These are phyloP conservation scores for Dipodomys ordii DNA, from an alignment of 2,113 vertebrate genomes.

Conservation along the genomic window DNA sequence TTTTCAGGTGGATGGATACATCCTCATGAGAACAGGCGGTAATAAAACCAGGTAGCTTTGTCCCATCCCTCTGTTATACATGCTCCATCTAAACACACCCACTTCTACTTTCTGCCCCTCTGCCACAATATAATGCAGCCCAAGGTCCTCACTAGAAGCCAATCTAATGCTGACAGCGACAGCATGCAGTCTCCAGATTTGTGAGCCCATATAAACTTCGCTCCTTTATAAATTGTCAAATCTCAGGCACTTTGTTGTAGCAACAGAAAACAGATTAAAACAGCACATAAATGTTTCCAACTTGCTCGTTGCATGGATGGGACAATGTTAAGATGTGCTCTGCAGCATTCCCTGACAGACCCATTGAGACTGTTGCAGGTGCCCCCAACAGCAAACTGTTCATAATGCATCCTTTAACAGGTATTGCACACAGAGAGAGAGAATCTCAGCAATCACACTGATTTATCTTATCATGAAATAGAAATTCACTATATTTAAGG, in stretches of 20 bases:
- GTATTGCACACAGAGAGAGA: neutral
- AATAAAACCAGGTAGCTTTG: neutral
- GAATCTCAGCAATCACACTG: neutral
- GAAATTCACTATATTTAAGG: slow-evolving; percentile 13
- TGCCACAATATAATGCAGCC: neutral
- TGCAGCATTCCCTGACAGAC: neutral
- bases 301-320: neutral
- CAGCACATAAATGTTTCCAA: neutral
- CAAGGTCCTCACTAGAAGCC: neutral
- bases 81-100: neutral
- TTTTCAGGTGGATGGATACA: neutral
- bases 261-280: neutral
- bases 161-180: neutral
- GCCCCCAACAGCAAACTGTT: neutral
- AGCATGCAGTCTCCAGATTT: neutral
- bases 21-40: neutral
- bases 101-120: neutral
- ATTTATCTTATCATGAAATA: slow-evolving; percentile 8
- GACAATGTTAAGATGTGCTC: neutral
- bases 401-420: neutral
- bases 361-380: neutral
- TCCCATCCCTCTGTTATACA: neutral
- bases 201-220: neutral
- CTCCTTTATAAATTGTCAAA: neutral
- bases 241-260: neutral